A percentile compares a stretch with the other conserved stretches of the same genome.
Conservation (phyloP, 1,140 invertebrate species). For the Episyrphus balteatus region DNA sequence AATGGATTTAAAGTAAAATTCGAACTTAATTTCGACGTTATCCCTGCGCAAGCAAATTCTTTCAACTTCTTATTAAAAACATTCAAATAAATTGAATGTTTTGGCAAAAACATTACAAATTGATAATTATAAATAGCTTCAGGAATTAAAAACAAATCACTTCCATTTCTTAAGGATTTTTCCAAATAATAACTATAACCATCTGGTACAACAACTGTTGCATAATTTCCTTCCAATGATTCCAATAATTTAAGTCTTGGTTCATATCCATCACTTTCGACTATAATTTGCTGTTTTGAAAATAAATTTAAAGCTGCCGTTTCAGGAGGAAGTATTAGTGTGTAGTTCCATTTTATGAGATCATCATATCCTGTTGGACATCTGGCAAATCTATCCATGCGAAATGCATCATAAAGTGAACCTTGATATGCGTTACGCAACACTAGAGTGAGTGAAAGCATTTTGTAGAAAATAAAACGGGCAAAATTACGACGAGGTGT, state of each 20-base stretch:
- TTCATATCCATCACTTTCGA: neutral
- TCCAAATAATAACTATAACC: constrained; percentile 1
- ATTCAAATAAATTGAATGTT: constrained; percentile 1
- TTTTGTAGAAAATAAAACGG: constrained; percentile 4
- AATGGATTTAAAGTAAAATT: no score
- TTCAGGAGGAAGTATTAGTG: neutral
- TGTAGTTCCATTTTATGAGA: neutral
- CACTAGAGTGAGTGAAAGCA: constrained; percentile 4
- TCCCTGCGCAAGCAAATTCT: neutral
- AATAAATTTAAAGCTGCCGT: neutral
- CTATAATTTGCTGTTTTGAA: neutral
- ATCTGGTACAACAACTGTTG: neutral
- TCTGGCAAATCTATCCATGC: neutral
- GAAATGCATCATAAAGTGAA: constrained; percentile 7
- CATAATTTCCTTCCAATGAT: neutral
- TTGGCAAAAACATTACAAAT: constrained; percentile 4
- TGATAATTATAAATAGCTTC: constrained; percentile 6
- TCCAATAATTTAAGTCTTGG: neutral
- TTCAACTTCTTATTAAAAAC: constrained; percentile 4
- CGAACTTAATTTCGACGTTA: neutral
- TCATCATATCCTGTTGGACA: neutral
- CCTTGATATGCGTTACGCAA: constrained; percentile 11
- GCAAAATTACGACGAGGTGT: constrained; percentile 6
- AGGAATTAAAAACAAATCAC: neutral
- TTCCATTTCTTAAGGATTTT: neutral